Base-by-base conservation (phyloP, 2,113 vertebrate genomes). In the Pleuronectes platessa region DNA sequence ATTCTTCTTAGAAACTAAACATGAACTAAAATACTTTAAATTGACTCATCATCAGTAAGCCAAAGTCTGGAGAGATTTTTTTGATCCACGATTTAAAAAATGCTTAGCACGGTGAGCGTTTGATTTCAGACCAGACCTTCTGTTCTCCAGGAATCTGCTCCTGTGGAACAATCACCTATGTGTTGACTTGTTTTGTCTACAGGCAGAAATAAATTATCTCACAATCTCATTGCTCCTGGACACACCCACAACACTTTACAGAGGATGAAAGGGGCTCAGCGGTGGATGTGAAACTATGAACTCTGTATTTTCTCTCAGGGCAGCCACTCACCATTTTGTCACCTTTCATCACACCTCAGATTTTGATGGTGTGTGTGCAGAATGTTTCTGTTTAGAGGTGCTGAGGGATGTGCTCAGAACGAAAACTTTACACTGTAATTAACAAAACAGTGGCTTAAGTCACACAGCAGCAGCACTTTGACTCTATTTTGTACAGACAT, bases 1-100 rank as follows among this genome's bases (percentile, higher is more conserved):
- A 62, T 63, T 88, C 92, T 90, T 89, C 64, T 83, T 71, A 82
- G 78, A 82, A 91, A 81, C 74, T 70, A 58, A 79, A 82, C 12
- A 27, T 70, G 69, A 71, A 70, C 78, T 72, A 76, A 81, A 87
- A 83, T 84, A 79, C 70, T 66, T 54, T 61, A n/a, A 13, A 80
- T 45, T 81, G 81, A 83, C 61, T 87, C 86, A 75, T 78, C 84
- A 77, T 75, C 71, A 84, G 62, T 79, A 64, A 76, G 51, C 45
- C 61, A 47, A 60, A 67, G 31, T 45, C 65, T 40, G 68, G 49
- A 65, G 56, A 27, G 24, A 37, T 37, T 23, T 26, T 20, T 79
- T 66, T n/a, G 67, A 72, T 72, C 54, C 26, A 12, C n/a, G 3
- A 3, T 74, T 76, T 68, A 58, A 72, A 67, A 54, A 76, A 76